phyloP scores from a whole-genome alignment of 2,888 invertebrate species.

The Crioceris asparagi region DNA sequence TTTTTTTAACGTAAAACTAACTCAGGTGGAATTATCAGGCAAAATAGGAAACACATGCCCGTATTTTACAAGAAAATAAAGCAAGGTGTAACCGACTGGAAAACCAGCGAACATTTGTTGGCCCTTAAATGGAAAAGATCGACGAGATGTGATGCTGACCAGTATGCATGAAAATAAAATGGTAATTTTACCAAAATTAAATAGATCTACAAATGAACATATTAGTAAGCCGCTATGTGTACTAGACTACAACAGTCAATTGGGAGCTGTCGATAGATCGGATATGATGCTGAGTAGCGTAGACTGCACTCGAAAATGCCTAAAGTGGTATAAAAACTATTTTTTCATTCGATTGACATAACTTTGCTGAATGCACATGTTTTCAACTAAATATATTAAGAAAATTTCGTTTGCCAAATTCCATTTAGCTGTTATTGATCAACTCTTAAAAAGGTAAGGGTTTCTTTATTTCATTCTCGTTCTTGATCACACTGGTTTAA shows the following conservation, averaged over 20 bases:
- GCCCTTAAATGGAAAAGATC: conserved; percentile 10
- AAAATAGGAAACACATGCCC: conserved; percentile 10
- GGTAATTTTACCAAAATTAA: conserved; percentile 15
- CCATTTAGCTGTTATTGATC: conserved; percentile 11
- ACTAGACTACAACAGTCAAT: too few species aligned
- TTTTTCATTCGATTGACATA: conserved; percentile 26
- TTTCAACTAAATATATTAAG: conserved; percentile 6
- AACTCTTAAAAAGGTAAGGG: too few species aligned
- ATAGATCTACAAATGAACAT: conserved; percentile 14
- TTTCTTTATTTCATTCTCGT: too few species aligned
- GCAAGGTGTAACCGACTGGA: conserved; percentile 7
- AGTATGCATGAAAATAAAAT: conserved; percentile 21
- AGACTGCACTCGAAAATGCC: too few species aligned
- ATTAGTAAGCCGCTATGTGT: too few species aligned
- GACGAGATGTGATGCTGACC: conserved; percentile 18
- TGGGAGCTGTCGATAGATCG: too few species aligned
- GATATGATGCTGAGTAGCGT: too few species aligned
- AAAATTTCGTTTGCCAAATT: conserved; percentile 9
- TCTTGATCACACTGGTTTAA: too few species aligned
- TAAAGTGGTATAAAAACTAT: too few species aligned
- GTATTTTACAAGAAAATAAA: conserved; percentile 8
- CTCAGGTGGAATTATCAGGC: too few species aligned
- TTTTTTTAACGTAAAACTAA: conserved; percentile 10
- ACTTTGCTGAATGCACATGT: conserved; percentile 19
- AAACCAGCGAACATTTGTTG: conserved; percentile 7